Conservation (phyloP, 2,797 vertebrate species). For the Morelia viridis region DNA sequence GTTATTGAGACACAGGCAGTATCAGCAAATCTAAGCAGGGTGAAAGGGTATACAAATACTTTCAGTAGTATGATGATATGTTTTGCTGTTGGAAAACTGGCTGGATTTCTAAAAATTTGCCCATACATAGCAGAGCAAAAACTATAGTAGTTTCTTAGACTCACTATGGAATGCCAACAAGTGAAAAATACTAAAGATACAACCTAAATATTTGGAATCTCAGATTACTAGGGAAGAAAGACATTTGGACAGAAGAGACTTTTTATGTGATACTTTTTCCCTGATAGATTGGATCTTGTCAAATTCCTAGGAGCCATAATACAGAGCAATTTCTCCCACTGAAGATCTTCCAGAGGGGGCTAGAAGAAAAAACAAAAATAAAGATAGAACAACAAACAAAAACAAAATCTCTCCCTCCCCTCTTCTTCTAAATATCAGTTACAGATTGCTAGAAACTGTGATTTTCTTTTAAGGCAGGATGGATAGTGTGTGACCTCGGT, state of each 20-base stretch:
- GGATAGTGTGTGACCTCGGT: not conserved
- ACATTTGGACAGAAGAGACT: not conserved
- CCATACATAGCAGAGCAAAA: not conserved
- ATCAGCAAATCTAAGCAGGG: constrained; percentile 21
- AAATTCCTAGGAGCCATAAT: not conserved
- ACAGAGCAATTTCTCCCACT: not conserved
- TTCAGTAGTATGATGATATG: not conserved
- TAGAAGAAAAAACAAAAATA: not conserved
- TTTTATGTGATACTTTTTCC: not conserved
- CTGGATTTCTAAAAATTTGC: not conserved
- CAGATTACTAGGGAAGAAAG: not conserved
- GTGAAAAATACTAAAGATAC: not conserved
- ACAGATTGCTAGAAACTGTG: not conserved
- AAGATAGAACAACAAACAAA: not conserved
- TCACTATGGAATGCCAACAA: constrained; percentile 6
- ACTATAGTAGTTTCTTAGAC: constrained; percentile 5
- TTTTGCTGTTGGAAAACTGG: not conserved
- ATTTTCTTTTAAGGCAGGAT: not conserved
- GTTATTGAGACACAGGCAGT: constrained; percentile 28
- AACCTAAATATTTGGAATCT: not conserved
- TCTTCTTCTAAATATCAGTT: not conserved
- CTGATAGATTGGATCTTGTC: not conserved
- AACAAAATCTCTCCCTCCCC: not conserved
- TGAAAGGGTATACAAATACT: constrained; percentile 1
- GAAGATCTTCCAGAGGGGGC: not conserved